These are phyloP conservation scores for Austrolebias charrua DNA, from an alignment of 2,797 vertebrate species.

Conservation along the genomic window DNA sequence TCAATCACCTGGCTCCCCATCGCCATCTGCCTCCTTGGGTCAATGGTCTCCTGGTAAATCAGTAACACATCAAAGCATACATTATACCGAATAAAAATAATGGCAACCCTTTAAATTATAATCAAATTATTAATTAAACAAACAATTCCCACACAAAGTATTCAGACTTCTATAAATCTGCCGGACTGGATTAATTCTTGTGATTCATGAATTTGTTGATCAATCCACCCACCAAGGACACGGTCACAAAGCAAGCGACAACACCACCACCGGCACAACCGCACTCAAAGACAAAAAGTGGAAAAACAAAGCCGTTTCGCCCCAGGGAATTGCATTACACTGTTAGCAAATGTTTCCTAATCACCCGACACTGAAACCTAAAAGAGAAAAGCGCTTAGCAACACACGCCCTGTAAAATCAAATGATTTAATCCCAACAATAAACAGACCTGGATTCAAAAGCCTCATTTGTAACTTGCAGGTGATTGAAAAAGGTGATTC, in stretches of 20 bases:
- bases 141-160: constrained; percentile 13
- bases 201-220: constrained; percentile 16
- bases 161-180: constrained; percentile 15
- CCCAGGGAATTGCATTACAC: constrained; percentile 11
- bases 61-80: constrained; percentile 5
- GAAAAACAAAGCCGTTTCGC: constrained; percentile 13
- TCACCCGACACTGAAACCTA: constrained; percentile 25
- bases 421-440: constrained; percentile 8
- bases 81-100: not conserved
- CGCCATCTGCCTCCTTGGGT: constrained; percentile 84
- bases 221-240: constrained; percentile 35
- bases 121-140: constrained; percentile 5
- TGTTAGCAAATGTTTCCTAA: constrained; percentile 22
- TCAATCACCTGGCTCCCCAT: constrained; percentile 84
- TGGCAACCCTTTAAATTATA: no score
- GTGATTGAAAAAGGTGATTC: constrained; percentile 37
- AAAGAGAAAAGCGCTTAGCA: constrained; percentile 20
- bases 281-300: constrained; percentile 27
- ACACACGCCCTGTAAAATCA: not conserved
- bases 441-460: constrained; percentile 26
- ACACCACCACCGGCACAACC: constrained; percentile 44
- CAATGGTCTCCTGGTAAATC: constrained; percentile 84
- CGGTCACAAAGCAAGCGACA: constrained; percentile 15
- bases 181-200: constrained; percentile 10
- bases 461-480: constrained; percentile 20